A percentile compares a stretch with the other conserved stretches of the same genome.
phyloP scores from a whole-genome alignment of 1,140 invertebrate species.

The Drosophila nasuta region DNA sequence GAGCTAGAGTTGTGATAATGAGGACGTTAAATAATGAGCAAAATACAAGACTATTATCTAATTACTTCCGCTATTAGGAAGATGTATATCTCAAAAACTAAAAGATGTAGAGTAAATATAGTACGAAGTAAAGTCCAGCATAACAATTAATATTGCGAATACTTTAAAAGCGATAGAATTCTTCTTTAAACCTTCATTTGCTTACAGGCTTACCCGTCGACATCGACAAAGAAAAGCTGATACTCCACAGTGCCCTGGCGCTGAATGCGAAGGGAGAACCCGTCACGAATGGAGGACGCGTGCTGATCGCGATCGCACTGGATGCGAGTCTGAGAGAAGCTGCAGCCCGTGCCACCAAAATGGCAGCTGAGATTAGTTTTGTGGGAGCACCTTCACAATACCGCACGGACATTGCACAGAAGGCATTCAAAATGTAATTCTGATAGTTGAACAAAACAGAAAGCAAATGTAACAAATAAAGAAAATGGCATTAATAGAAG shows the following conservation, averaged over 20 bases:
- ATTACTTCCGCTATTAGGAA: too few species aligned
- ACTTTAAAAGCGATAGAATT: too few species aligned
- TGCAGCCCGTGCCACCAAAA: constrained; percentile 63
- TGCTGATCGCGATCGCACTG: constrained; percentile 92
- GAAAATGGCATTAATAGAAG: neutral
- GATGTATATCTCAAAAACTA: too few species aligned
- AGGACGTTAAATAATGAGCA: too few species aligned
- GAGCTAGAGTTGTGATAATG: too few species aligned
- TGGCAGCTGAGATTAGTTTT: constrained; percentile 92
- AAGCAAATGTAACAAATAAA: neutral
- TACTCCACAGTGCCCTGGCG: constrained; percentile 91
- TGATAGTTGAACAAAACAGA: too few species aligned
- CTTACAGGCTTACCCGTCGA: constrained; percentile 61
- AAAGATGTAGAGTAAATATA: too few species aligned
- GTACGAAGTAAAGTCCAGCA: too few species aligned
- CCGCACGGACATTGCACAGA: constrained; percentile 95
- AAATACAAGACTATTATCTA: too few species aligned
- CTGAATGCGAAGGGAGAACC: constrained; percentile 87
- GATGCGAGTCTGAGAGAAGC: constrained; percentile 89
- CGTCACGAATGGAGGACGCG: constrained; percentile 96
- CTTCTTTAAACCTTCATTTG: neutral
- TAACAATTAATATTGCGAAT: too few species aligned
- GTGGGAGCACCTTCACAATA: constrained; percentile 90
- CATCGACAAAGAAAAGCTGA: constrained; percentile 85
- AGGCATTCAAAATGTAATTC: constrained; percentile 92